Evolutionary conservation across 2,888 invertebrate genomes (phyloP).

Genomic region (Mythimna ferrago): DNA sequence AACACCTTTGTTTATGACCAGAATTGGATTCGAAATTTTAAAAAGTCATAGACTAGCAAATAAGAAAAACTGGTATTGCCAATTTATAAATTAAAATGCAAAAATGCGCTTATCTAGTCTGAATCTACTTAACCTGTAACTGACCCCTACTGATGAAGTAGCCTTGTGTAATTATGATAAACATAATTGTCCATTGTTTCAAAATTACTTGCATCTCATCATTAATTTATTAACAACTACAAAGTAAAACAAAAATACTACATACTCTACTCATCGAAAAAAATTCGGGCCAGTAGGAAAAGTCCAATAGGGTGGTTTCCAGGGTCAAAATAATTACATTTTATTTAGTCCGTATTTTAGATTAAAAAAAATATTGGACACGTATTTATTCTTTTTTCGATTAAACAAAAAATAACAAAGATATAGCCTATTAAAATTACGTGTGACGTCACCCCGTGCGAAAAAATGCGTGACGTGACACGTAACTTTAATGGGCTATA

Average conservation of each 20-base stretch:
- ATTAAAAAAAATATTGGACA: no score
- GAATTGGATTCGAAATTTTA: no score
- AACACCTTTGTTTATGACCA: neutral
- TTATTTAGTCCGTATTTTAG: no score
- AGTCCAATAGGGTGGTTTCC: no score
- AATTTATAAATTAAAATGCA: neutral
- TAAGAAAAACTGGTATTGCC: neutral
- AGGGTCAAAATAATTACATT: no score
- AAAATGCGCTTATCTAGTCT: neutral
- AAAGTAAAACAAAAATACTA: neutral
- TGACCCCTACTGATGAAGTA: slow-evolving; percentile 14
- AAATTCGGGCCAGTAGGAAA: neutral
- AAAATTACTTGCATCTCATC: slow-evolving; percentile 1
- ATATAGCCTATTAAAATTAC: no score
- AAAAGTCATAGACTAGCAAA: no score
- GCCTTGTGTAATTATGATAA: slow-evolving; percentile 22
- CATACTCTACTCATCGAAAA: neutral
- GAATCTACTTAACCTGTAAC: slow-evolving; percentile 18
- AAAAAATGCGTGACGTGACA: no score
- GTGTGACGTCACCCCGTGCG: no score
- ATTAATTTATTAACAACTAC: neutral
- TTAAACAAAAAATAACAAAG: no score
- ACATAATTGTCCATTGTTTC: slow-evolving; percentile 21
- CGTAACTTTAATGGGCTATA: no score
- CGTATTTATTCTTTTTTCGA: no score